phyloP scores from a whole-genome alignment of 2,113 vertebrate genomes.

The Edolisoma coerulescens region DNA sequence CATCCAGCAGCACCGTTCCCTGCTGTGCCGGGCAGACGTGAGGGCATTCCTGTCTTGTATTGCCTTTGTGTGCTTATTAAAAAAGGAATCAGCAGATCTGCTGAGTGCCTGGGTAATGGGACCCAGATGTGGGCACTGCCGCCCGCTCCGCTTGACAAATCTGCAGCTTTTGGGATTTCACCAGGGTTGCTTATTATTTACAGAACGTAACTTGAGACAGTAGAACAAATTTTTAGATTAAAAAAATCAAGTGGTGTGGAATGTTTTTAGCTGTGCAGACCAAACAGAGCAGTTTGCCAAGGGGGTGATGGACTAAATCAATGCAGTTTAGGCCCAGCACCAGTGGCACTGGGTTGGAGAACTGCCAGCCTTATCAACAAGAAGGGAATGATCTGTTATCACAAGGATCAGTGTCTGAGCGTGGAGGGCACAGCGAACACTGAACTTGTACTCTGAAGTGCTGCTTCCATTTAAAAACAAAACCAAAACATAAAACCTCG shows the following conservation, averaged over 20 bases:
- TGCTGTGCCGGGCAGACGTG: slow-evolving; percentile 37
- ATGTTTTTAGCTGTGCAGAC: slow-evolving; percentile 74
- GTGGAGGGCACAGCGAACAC: not conserved
- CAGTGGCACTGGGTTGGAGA: slow-evolving; percentile 34
- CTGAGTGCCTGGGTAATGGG: slow-evolving; percentile 72
- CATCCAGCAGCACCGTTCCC: slow-evolving; percentile 46
- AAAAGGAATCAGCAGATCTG: slow-evolving; percentile 70
- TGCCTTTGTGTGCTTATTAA: slow-evolving; percentile 71
- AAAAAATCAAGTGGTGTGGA: slow-evolving; percentile 66
- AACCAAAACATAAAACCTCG: not conserved
- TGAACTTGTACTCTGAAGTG: not conserved
- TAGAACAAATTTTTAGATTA: slow-evolving; percentile 72
- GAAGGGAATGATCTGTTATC: slow-evolving; percentile 9
- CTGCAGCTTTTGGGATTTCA: slow-evolving; percentile 74
- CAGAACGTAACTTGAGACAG: slow-evolving; percentile 74
- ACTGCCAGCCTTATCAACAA: slow-evolving; percentile 5
- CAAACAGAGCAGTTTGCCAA: slow-evolving; percentile 73
- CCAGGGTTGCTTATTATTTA: slow-evolving; percentile 78
- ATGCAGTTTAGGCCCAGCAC: slow-evolving; percentile 14
- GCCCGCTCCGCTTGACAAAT: slow-evolving; percentile 65
- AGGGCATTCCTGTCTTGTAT: slow-evolving; percentile 66
- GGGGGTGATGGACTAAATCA: slow-evolving; percentile 42
- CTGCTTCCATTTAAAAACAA: not conserved
- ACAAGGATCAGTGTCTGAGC: not conserved
- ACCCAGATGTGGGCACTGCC: slow-evolving; percentile 75